A percentile compares a stretch with the other conserved stretches of the same genome.
Conservation (phyloP, 2,888 invertebrate species). For the Synanthedon formicaeformis region DNA sequence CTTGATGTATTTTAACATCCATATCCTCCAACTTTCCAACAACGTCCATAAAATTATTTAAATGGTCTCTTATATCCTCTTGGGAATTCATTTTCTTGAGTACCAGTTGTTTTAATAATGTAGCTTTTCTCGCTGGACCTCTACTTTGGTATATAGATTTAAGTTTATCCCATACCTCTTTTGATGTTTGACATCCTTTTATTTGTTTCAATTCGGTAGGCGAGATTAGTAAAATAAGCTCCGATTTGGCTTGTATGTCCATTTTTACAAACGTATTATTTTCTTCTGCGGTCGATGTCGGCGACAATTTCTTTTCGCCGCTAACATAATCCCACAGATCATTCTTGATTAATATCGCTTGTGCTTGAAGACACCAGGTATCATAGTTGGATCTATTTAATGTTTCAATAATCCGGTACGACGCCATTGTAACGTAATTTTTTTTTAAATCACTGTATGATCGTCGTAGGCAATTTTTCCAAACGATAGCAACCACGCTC, state of each 20-base stretch:
- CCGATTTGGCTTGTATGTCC: slow-evolving; percentile 3
- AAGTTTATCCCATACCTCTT: slow-evolving; percentile 30
- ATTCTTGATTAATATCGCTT: too few species aligned
- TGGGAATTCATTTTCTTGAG: slow-evolving; percentile 4
- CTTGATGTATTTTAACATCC: slow-evolving; percentile 19
- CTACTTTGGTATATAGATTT: slow-evolving; percentile 27
- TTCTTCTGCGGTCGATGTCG: too few species aligned
- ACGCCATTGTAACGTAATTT: too few species aligned
- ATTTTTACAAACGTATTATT: too few species aligned
- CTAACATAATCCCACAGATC: too few species aligned
- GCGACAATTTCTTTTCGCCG: too few species aligned
- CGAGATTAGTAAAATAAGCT: slow-evolving; percentile 3
- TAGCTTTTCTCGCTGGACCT: slow-evolving; percentile 36
- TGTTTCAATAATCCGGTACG: too few species aligned
- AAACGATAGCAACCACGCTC: too few species aligned
- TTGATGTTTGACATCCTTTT: slow-evolving; percentile 18
- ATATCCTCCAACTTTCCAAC: slow-evolving; percentile 28
- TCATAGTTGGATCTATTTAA: too few species aligned
- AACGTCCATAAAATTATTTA: slow-evolving; percentile 26
- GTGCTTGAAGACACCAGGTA: too few species aligned
- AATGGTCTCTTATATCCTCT: slow-evolving; percentile 20
- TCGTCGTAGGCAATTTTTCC: too few species aligned
- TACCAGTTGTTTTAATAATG: slow-evolving; percentile 26
- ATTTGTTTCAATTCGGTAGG: slow-evolving; percentile 23
- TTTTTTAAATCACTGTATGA: too few species aligned